Percentiles rank a stretch among this genome's conserved stretches.
These are phyloP conservation scores for Nyctalus aviator DNA, from an alignment of 2,797 vertebrate genomes.

Conservation along the genomic window DNA sequence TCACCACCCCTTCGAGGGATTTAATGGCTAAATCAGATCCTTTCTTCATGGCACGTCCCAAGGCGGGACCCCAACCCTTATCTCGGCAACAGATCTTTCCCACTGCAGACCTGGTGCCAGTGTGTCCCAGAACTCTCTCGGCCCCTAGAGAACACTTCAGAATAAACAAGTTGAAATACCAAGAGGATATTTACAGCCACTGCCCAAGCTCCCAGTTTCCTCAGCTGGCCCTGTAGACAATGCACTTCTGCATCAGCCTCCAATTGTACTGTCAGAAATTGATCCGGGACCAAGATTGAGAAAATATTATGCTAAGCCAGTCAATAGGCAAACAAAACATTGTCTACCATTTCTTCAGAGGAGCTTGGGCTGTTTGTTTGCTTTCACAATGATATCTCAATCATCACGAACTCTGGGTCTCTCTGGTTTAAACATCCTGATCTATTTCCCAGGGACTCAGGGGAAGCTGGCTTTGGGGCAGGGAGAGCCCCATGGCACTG, in stretches of 20 bases:
- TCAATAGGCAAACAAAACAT: conserved; percentile 84
- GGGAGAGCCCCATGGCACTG: not conserved
- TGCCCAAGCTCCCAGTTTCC: conserved; percentile 88
- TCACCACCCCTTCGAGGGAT: conserved; percentile 86
- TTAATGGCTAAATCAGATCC: conserved; percentile 88
- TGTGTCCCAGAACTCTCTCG: conserved; percentile 89
- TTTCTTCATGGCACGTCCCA: conserved; percentile 83
- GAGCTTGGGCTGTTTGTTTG: conserved; percentile 84
- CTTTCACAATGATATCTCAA: conserved; percentile 85
- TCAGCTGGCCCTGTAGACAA: conserved; percentile 86
- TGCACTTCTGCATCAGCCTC: conserved; percentile 74
- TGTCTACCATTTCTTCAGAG: not conserved
- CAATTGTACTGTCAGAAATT: conserved; percentile 87
- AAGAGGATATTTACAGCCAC: conserved; percentile 91
- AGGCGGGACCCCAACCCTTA: conserved; percentile 90
- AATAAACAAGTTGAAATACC: conserved; percentile 87
- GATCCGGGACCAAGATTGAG: conserved; percentile 83
- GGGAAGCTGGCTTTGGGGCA: conserved; percentile 52
- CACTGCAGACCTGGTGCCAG: conserved; percentile 93
- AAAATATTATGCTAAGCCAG: conserved; percentile 87
- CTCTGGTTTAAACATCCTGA: conserved; percentile 80
- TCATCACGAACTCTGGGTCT: conserved; percentile 66
- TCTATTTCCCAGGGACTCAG: conserved; percentile 67
- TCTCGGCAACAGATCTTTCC: conserved; percentile 91
- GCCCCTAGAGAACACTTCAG: conserved; percentile 83